Percentiles rank a stretch among this genome's conserved stretches.
These are phyloP conservation scores for Phaethon lepturus DNA, from an alignment of 2,113 vertebrate species.

Conservation along the genomic window DNA sequence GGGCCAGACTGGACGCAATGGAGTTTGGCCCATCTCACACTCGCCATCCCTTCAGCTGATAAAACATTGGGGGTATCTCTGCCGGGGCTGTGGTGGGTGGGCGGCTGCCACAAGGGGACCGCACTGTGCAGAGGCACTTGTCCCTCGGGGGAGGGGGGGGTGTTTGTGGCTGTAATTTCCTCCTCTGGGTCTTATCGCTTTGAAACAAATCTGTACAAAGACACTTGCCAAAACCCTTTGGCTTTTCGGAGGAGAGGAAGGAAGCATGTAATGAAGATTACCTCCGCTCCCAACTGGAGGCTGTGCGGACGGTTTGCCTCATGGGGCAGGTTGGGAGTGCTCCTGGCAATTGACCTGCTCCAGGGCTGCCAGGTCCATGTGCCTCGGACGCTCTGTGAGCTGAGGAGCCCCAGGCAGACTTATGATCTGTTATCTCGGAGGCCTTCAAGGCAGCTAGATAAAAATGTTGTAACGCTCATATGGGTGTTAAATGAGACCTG, in stretches of 20 bases:
- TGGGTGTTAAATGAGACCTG: background rate
- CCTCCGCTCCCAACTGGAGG: background rate
- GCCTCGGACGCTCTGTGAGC: background rate
- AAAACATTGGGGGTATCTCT: rapidly evolving
- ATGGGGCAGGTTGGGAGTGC: background rate
- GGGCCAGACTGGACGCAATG: rapidly evolving
- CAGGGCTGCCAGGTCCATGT: rapidly evolving
- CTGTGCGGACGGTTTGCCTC: background rate
- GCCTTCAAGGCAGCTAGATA: background rate
- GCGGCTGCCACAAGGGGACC: background rate
- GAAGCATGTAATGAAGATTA: background rate
- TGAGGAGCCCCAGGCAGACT: background rate
- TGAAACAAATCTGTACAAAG: background rate
- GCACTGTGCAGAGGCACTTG: rapidly evolving
- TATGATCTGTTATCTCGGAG: background rate
- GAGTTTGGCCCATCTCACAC: rapidly evolving
- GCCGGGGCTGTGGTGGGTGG: rapidly evolving
- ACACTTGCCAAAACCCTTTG: background rate
- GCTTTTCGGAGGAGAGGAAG: background rate
- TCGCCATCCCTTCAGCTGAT: rapidly evolving
- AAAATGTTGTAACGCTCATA: rapidly evolving
- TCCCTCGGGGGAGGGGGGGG: background rate
- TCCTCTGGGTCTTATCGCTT: background rate
- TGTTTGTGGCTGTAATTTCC: background rate
- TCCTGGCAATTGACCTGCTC: background rate